phyloP scores from a whole-genome alignment of 2,888 invertebrate species.

The Cosmopolites sordidus region DNA sequence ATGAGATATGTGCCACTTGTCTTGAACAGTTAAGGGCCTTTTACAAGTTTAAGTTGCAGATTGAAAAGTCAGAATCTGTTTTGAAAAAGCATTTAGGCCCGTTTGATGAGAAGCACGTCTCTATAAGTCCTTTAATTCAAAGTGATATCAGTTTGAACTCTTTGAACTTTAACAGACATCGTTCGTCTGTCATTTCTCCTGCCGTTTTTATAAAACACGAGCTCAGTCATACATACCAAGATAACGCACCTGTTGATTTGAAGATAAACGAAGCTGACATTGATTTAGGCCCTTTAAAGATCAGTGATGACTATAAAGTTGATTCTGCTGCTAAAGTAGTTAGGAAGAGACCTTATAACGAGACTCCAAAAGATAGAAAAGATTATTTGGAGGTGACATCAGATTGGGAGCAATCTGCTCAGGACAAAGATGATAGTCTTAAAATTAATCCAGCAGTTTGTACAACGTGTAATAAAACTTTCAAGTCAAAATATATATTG shows the following conservation, averaged over 20 bases:
- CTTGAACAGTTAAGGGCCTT: conserved; percentile 32
- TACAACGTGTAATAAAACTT: conserved; percentile 36
- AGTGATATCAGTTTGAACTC: conserved; percentile 11
- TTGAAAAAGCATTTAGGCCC: conserved; percentile 25
- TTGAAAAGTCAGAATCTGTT: conserved; percentile 32
- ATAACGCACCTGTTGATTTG: conserved; percentile 13
- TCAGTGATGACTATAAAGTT: conserved; percentile 13
- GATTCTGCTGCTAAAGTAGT: neutral
- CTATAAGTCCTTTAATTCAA: conserved; percentile 9
- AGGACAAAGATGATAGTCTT: conserved; percentile 8
- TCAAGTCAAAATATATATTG: conserved; percentile 38
- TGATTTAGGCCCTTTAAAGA: conserved; percentile 22
- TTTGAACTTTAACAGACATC: conserved; percentile 11
- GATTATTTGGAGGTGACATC: neutral
- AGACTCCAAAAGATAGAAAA: conserved; percentile 7
- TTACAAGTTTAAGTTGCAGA: conserved; percentile 38
- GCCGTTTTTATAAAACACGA: conserved; percentile 16
- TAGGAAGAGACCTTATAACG: conserved; percentile 3
- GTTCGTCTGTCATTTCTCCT: conserved; percentile 5
- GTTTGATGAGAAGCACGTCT: conserved; percentile 11
- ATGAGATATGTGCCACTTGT: conserved; percentile 35
- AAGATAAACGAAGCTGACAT: conserved; percentile 22
- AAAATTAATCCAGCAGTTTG: conserved; percentile 30
- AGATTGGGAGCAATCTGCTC: conserved; percentile 9
- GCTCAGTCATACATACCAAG: conserved; percentile 2